A percentile compares a stretch with the other conserved stretches of the same genome.
These are phyloP conservation scores for Thera britannica DNA, from an alignment of 2,888 invertebrate genomes.

Conservation along the genomic window DNA sequence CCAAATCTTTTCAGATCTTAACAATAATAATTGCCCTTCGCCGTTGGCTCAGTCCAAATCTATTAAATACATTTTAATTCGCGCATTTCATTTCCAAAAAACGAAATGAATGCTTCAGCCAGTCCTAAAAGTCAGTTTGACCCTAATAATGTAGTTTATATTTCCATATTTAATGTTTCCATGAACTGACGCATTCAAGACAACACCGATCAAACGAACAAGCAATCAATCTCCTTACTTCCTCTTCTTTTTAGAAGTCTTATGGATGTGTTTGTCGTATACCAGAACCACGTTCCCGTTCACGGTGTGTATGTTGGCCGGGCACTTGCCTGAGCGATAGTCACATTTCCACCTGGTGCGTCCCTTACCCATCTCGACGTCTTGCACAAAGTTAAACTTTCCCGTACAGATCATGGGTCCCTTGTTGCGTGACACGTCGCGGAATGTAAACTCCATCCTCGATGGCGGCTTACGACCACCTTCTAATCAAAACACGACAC, in stretches of 20 bases:
- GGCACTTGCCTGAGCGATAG: constrained; percentile 54
- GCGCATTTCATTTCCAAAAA: neutral
- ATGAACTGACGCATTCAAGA: neutral
- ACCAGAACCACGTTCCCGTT: constrained; percentile 61
- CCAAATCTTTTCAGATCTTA: constrained; percentile 17
- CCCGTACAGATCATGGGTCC: constrained; percentile 61
- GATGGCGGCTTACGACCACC: constrained; percentile 46
- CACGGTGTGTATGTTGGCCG: constrained; percentile 64
- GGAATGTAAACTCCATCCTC: constrained; percentile 58
- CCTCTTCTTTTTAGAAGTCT: constrained; percentile 27
- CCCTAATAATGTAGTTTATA: too few relatives aligned
- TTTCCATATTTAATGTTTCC: neutral
- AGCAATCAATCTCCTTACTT: constrained; percentile 15
- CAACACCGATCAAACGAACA: neutral
- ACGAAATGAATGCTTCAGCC: neutral
- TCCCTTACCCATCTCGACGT: constrained; percentile 58
- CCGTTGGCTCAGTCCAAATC: constrained; percentile 18
- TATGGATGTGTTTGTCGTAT: constrained; percentile 62
- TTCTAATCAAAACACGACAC: constrained; percentile 41
- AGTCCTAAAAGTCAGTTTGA: too few relatives aligned
- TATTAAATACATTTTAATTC: neutral
- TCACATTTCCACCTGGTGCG: constrained; percentile 63
- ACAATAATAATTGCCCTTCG: constrained; percentile 17
- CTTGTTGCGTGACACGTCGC: constrained; percentile 49
- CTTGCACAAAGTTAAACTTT: constrained; percentile 59